phyloP scores from a whole-genome alignment of 2,888 invertebrate species.

The Tetanocera ferruginea region DNA sequence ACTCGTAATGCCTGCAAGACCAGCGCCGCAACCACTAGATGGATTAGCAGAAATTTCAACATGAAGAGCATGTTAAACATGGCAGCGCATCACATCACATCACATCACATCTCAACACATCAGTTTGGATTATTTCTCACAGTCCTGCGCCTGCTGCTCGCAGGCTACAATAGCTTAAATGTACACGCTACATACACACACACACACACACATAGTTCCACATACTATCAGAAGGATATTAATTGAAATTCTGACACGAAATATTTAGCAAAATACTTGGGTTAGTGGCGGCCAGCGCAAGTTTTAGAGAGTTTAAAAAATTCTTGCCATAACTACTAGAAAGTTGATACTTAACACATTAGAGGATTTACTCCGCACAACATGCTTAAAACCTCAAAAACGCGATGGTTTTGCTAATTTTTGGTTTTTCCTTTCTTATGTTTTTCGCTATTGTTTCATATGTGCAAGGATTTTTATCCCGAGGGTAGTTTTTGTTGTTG shows the following conservation, averaged over 20 bases:
- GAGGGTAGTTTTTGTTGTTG: too few species aligned
- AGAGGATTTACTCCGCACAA: background rate
- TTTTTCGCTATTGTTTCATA: too few species aligned
- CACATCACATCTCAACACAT: too few species aligned
- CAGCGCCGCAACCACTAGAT: background rate
- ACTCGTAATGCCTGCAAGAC: background rate
- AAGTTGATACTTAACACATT: background rate
- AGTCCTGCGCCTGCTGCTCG: too few species aligned
- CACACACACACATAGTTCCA: background rate
- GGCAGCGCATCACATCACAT: background rate
- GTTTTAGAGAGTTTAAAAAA: background rate
- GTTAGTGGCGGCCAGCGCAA: background rate
- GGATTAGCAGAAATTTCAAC: slow-evolving; percentile 5
- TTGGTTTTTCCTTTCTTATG: too few species aligned
- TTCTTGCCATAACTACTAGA: background rate
- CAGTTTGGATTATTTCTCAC: too few species aligned
- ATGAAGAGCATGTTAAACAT: slow-evolving; percentile 24
- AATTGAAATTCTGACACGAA: slow-evolving; percentile 23
- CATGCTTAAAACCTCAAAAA: slow-evolving; percentile 12
- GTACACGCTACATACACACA: background rate
- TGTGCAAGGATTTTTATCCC: too few species aligned
- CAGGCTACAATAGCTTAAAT: background rate
- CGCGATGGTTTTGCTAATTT: background rate
- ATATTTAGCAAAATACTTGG: background rate
- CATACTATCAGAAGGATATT: background rate